Evolutionary conservation across 2,113 vertebrate genomes (phyloP).

Genomic region (Periophthalmus modestus): DNA sequence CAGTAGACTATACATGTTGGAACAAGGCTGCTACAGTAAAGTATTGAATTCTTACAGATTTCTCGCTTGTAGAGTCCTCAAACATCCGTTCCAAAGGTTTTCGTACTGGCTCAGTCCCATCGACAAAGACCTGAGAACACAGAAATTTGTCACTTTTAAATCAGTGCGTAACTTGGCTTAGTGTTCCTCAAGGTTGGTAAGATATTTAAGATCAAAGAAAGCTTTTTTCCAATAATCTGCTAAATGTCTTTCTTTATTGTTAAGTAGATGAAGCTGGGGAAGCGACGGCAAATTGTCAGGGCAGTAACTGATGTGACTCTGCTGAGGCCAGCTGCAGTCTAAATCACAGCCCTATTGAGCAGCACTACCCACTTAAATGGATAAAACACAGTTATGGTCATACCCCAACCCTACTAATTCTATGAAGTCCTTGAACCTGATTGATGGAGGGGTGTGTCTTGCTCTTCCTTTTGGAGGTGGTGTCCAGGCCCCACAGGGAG

Average conservation of each 20-base stretch:
- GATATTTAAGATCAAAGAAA: neutral
- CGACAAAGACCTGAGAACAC: conserved; percentile 86
- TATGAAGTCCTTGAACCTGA: conserved; percentile 76
- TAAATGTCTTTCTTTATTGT: too few species aligned
- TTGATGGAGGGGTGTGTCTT: conserved; percentile 90
- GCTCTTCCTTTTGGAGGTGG: conserved; percentile 90
- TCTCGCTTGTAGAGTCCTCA: conserved; percentile 85
- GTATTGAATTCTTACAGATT: conserved; percentile 81
- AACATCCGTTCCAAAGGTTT: conserved; percentile 88
- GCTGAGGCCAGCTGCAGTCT: too few species aligned
- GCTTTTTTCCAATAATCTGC: too few species aligned
- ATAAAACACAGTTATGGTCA: neutral
- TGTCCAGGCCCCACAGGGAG: conserved; percentile 96
- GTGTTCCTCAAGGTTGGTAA: neutral
- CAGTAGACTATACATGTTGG: neutral
- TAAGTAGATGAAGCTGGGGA: too few species aligned
- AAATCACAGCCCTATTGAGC: neutral
- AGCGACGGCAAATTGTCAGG: too few species aligned
- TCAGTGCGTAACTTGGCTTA: neutral
- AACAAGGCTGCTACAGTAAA: neutral
- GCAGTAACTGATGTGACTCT: too few species aligned
- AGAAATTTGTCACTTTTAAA: neutral
- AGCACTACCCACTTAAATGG: neutral
- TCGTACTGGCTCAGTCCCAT: conserved; percentile 83
- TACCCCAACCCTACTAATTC: neutral